Evolutionary conservation across 2,888 invertebrate genomes (phyloP).

Genomic region (Thecophora atra): DNA sequence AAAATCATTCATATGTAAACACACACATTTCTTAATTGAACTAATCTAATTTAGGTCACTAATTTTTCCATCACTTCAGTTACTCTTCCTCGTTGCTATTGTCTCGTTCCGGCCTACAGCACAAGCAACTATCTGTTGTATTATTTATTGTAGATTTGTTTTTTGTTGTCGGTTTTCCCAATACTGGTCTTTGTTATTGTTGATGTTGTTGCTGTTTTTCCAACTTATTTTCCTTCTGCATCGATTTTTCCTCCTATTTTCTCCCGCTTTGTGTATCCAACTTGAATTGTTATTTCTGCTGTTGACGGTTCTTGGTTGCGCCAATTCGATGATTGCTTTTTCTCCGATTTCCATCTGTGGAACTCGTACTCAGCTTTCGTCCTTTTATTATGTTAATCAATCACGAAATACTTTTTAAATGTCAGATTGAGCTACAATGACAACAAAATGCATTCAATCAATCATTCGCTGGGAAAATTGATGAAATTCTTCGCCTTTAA

Average conservation of each 20-base stretch:
- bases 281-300: not conserved
- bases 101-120: too few relatives aligned
- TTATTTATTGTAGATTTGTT: too few relatives aligned
- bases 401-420: not conserved
- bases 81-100: too few relatives aligned
- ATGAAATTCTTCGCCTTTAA: not conserved
- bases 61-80: too few relatives aligned
- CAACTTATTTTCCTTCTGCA: slow-evolving; percentile 7
- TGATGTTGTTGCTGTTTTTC: too few relatives aligned
- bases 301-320: not conserved
- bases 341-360: slow-evolving; percentile 11
- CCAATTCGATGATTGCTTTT: not conserved
- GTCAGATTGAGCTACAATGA: not conserved
- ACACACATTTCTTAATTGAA: too few relatives aligned
- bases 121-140: not conserved
- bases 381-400: not conserved
- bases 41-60: too few relatives aligned
- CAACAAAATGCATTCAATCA: too few relatives aligned
- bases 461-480: too few relatives aligned
- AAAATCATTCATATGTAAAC: too few relatives aligned
- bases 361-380: not conserved
- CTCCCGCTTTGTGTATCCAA: not conserved
- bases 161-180: slow-evolving; percentile 13
- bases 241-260: slow-evolving; percentile 25
- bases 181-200: too few relatives aligned